A percentile compares a stretch with the other conserved stretches of the same genome.
phyloP scores from a whole-genome alignment of 2,113 vertebrate species.

The Neolamprologus variostigma region DNA sequence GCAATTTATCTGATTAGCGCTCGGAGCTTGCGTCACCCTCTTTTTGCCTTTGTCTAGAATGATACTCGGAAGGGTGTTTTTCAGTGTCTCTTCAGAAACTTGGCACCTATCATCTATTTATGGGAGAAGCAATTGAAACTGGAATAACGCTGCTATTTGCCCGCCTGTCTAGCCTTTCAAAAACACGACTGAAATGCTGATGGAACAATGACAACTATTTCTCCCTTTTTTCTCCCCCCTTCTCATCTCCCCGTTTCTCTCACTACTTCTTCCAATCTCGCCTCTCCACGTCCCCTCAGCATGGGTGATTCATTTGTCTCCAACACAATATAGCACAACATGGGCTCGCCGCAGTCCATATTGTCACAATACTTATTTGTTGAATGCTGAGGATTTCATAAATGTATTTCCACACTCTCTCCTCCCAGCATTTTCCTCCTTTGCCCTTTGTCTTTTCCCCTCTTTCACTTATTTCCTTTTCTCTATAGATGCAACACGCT shows the following conservation, averaged over 20 bases:
- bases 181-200: constrained; percentile 54
- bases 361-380: constrained; percentile 63
- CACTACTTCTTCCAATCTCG: constrained; percentile 55
- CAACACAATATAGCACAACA: constrained; percentile 71
- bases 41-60: constrained; percentile 40
- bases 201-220: constrained; percentile 65
- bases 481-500: constrained; percentile 36
- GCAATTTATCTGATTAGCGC: constrained; percentile 56
- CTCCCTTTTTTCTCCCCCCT: constrained; percentile 13
- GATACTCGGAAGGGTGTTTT: constrained; percentile 32
- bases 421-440: constrained; percentile 41
- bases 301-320: constrained; percentile 75
- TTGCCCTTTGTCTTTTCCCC: constrained; percentile 47
- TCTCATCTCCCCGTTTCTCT: constrained; percentile 44
- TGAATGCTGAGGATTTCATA: constrained; percentile 52
- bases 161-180: constrained; percentile 53
- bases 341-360: constrained; percentile 32
- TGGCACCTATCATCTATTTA: constrained; percentile 61
- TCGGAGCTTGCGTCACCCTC: constrained; percentile 29
- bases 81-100: constrained; percentile 41
- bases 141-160: constrained; percentile 57
- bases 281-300: constrained; percentile 52
- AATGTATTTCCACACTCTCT: constrained; percentile 54
- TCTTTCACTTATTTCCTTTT: constrained; percentile 44
- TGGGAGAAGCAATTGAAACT: constrained; percentile 53